Conservation (phyloP, 64 coral and sea anemone genomes). For the Pocillopora damicornis region DNA sequence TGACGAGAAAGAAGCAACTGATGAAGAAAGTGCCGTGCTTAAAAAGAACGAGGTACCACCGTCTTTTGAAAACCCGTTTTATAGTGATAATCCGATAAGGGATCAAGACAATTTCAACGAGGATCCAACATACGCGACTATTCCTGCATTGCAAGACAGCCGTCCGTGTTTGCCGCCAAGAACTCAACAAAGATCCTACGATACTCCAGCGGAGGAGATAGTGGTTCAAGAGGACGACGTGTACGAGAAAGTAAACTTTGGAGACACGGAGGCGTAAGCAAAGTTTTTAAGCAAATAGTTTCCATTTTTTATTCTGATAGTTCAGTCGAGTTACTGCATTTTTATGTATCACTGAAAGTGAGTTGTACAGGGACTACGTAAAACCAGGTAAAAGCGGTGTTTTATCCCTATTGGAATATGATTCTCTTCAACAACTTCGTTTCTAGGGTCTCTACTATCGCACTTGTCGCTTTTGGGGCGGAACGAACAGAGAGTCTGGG, state of each 20-base stretch:
- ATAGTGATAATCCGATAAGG: not conserved
- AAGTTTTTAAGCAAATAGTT: not conserved
- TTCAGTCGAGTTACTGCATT: not conserved
- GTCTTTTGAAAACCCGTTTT: constrained; percentile 27
- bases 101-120: not conserved
- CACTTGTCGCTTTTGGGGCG: too few species aligned
- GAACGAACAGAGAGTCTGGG: too few species aligned
- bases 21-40: not conserved
- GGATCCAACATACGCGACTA: constrained; percentile 2
- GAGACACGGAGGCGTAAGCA: not conserved
- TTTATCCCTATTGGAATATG: too few species aligned
- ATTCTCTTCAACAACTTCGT: too few species aligned
- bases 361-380: too few species aligned
- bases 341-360: not conserved
- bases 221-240: not conserved
- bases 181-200: not conserved
- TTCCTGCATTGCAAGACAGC: not conserved
- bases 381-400: too few species aligned
- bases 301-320: not conserved
- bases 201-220: not conserved
- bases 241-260: constrained; percentile 25
- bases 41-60: not conserved
- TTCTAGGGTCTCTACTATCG: too few species aligned
- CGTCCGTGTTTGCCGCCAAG: not conserved
- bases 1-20: not conserved